Conservation (phyloP, 2,797 vertebrate genomes). For the Jordanella pulchra region DNA sequence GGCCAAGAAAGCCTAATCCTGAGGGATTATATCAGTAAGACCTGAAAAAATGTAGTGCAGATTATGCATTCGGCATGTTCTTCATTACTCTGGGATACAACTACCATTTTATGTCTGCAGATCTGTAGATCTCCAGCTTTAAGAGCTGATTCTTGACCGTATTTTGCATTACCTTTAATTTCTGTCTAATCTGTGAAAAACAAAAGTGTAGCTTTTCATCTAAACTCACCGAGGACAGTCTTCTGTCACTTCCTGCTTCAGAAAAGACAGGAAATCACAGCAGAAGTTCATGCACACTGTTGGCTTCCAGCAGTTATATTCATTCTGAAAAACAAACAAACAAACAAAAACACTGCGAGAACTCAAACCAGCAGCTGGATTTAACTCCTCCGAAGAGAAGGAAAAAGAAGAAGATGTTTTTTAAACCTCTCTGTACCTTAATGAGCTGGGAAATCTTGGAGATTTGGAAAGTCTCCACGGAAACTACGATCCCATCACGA, state of each 20-base stretch:
- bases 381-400: not conserved
- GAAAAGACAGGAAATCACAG: conserved; percentile 85
- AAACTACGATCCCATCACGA: conserved; percentile 83
- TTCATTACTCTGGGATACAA: too few relatives aligned
- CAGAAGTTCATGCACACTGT: conserved; percentile 95
- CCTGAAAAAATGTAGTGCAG: not conserved
- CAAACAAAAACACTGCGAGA: not conserved
- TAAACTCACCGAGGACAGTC: conserved; percentile 82
- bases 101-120: too few relatives aligned
- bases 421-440: conserved; percentile 67
- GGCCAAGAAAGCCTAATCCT: not conserved
- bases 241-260: conserved; percentile 79
- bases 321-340: conserved; percentile 72
- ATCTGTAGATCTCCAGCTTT: too few relatives aligned
- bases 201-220: not conserved
- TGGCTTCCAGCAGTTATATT: conserved; percentile 89
- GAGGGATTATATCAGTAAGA: too few relatives aligned
- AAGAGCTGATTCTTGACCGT: too few relatives aligned
- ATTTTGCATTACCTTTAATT: not conserved
- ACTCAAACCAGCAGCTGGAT: not conserved
- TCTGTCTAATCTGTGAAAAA: not conserved
- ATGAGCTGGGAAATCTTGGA: conserved; percentile 89
- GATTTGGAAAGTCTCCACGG: conserved; percentile 84
- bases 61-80: not conserved
- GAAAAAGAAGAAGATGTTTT: not conserved